These are phyloP conservation scores for Unio delphinus DNA, from an alignment of 2,888 invertebrate genomes.

Conservation along the genomic window DNA sequence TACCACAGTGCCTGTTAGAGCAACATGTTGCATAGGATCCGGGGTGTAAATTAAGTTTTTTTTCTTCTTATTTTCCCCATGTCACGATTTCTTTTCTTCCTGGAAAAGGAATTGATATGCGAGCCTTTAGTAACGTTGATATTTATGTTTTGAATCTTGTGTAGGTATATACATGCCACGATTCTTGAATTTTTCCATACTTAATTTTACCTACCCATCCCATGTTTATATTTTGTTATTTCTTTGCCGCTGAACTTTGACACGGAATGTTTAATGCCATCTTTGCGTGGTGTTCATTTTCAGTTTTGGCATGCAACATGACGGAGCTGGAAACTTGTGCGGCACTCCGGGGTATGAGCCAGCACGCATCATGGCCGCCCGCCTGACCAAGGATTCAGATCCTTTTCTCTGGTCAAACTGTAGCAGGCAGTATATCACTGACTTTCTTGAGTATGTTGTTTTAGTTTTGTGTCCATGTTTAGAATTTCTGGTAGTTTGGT, in stretches of 20 bases:
- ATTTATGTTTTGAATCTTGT: too few relatives aligned
- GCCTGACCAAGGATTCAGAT: slow-evolving; percentile 63
- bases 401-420: slow-evolving; percentile 69
- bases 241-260: not conserved
- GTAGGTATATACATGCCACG: too few relatives aligned
- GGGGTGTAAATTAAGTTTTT: too few relatives aligned
- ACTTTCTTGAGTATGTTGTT: slow-evolving; percentile 66
- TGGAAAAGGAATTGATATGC: too few relatives aligned
- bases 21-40: too few relatives aligned
- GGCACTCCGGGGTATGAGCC: slow-evolving; percentile 63
- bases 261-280: not conserved
- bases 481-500: not conserved
- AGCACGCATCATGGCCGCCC: slow-evolving; percentile 67
- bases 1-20: too few relatives aligned
- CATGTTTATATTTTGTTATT: too few relatives aligned
- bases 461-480: not conserved
- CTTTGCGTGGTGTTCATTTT: not conserved
- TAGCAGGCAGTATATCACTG: slow-evolving; percentile 65
- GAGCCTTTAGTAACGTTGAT: too few relatives aligned
- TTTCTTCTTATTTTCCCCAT: too few relatives aligned
- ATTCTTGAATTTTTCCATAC: too few relatives aligned
- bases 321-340: slow-evolving; percentile 66
- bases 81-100: too few relatives aligned
- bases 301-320: slow-evolving; percentile 70
- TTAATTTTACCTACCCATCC: too few relatives aligned